Evolutionary conservation across 2,797 vertebrate genomes (phyloP).

Genomic region (Hyperoplus immaculatus): DNA sequence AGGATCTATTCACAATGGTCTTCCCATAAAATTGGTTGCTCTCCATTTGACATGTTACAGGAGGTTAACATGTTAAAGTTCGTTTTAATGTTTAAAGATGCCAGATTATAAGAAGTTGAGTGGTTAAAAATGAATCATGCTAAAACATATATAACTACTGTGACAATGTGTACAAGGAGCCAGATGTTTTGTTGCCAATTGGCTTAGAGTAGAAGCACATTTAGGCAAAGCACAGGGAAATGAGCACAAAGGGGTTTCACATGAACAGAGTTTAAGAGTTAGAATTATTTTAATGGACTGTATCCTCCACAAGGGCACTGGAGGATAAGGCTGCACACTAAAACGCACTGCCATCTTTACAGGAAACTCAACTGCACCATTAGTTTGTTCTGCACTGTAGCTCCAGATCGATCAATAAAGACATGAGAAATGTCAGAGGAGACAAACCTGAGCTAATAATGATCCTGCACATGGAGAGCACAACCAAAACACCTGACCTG

Average conservation of each 20-base stretch:
- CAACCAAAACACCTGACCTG: slow-evolving; percentile 25
- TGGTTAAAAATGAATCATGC: background rate
- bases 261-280: slow-evolving; percentile 9
- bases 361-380: slow-evolving; percentile 14
- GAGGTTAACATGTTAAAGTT: background rate
- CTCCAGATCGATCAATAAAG: slow-evolving; percentile 19
- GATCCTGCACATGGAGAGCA: slow-evolving; percentile 42
- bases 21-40: background rate
- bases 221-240: slow-evolving; percentile 63
- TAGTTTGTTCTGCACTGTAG: slow-evolving; percentile 1
- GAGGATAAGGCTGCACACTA: slow-evolving; percentile 31
- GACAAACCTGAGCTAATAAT: slow-evolving; percentile 7
- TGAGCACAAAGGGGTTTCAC: slow-evolving; percentile 49
- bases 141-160: background rate
- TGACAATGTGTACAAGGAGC: slow-evolving; percentile 2
- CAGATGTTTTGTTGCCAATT: background rate
- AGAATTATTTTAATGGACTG: background rate
- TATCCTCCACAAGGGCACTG: slow-evolving; percentile 16
- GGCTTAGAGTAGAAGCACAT: slow-evolving; percentile 55
- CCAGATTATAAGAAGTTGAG: background rate
- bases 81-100: background rate
- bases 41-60: background rate
- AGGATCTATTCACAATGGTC: background rate
- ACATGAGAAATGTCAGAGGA: background rate
- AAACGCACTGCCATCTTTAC: slow-evolving; percentile 27